A percentile compares a stretch with the other conserved stretches of the same genome.
These are phyloP conservation scores for Hormaphis cornu DNA, from an alignment of 1,140 invertebrate species.

Conservation along the genomic window DNA sequence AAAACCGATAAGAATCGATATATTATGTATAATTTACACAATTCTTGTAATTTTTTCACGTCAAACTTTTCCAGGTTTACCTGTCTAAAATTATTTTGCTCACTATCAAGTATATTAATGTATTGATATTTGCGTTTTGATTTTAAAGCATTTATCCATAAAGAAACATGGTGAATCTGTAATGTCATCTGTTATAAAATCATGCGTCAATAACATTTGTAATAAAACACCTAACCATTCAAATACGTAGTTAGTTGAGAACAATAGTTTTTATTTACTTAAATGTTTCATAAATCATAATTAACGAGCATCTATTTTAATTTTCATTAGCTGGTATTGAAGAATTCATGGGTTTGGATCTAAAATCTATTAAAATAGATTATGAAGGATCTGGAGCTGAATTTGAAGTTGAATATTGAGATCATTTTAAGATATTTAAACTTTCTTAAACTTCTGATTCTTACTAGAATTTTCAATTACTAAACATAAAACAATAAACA, in stretches of 20 bases:
- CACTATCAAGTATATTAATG: too few species aligned
- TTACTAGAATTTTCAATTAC: neutral
- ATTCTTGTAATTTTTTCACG: too few species aligned
- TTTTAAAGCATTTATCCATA: neutral
- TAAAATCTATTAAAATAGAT: slow-evolving; percentile 4
- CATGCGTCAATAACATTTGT: neutral
- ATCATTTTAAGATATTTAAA: slow-evolving; percentile 5
- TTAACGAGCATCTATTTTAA: neutral
- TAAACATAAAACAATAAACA: too few species aligned
- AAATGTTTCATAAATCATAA: neutral
- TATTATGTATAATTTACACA: too few species aligned
- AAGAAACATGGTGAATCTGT: slow-evolving; percentile 1
- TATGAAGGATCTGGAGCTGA: neutral
- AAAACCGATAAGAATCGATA: too few species aligned
- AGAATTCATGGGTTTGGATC: neutral
- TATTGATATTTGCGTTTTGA: too few species aligned
- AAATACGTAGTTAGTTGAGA: slow-evolving; percentile 10
- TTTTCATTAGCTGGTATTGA: slow-evolving; percentile 3
- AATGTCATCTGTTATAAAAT: slow-evolving; percentile 5
- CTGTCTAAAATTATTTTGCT: too few species aligned
- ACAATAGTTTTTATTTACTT: neutral
- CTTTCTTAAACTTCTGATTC: neutral
- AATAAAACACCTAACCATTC: neutral
- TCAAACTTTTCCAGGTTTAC: too few species aligned
- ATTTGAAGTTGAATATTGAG: neutral